phyloP scores from a whole-genome alignment of 2,888 invertebrate genomes.

The Autographa pulchrina region DNA sequence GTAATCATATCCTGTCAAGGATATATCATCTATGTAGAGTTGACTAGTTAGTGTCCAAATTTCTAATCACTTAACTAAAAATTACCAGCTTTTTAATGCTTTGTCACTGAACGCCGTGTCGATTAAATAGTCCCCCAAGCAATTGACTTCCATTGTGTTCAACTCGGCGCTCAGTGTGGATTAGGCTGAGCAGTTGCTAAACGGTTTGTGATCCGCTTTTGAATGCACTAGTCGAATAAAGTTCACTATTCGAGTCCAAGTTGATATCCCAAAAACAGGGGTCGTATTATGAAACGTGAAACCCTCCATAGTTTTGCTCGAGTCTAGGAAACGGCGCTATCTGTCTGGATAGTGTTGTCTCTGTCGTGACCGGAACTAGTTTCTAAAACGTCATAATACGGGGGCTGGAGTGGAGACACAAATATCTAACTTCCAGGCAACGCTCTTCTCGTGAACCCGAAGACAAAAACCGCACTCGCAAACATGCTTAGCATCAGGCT shows the following conservation, averaged over 20 bases:
- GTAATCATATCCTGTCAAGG: neutral
- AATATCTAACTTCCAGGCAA: conserved; percentile 71
- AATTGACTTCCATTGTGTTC: neutral
- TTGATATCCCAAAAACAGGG: conserved; percentile 47
- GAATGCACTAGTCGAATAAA: conserved; percentile 6
- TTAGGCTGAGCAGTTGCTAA: conserved; percentile 1
- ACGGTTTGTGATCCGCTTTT: conserved; percentile 4
- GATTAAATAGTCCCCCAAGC: neutral
- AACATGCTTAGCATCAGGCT: conserved; percentile 96
- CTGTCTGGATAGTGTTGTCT: neutral
- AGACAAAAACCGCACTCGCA: conserved; percentile 98
- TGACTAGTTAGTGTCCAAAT: neutral
- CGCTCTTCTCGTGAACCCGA: conserved; percentile 93
- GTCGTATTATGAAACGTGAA: neutral
- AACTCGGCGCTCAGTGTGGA: neutral
- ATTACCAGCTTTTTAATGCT: neutral
- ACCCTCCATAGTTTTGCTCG: neutral
- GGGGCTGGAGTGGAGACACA: conserved; percentile 34
- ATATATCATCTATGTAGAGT: neutral
- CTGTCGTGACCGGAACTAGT: neutral
- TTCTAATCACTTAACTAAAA: neutral
- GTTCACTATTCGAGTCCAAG: conserved; percentile 39
- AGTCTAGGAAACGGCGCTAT: neutral
- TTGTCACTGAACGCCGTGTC: neutral
- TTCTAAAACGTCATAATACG: neutral